Base-by-base conservation (phyloP, 2,113 vertebrate species). In the Mirounga angustirostris region DNA sequence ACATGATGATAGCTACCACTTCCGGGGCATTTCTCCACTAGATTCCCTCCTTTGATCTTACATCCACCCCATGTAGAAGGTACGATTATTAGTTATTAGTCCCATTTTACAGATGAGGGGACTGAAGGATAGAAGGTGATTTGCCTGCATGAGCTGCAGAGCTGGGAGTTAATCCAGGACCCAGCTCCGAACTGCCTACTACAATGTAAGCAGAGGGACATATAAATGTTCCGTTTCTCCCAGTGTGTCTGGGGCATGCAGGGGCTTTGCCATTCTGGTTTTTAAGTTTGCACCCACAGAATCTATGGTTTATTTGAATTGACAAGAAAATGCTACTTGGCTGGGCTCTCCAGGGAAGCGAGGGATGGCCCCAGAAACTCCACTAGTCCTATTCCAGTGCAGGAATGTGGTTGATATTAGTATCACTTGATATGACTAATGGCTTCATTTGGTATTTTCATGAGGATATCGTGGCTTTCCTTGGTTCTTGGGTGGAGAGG, bases 31-130 rank as follows among this genome's bases (percentile, higher is more conserved):
- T 65, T 63, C 91, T 46, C 18, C n/a, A 7, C 4, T 26, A 22
- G 28, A 73, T 46, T 85, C 80, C 80, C 67, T 92, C 43, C 63
- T 92, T 67, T 81, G 24, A 54, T 63, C 30, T 96, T 69, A 52
- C 21, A n/a, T 5, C 36, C 16, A 46, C 30, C 43, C 54, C 11
- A 1, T 2, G 50, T 5, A 82, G 67, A 91, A n/a, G 13, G 33
- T 7, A 7, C 3, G 33, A n/a, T 24, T 61, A 22, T 63, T 79
- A 56, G 30, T 59, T 56, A 46, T 33, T 61, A 36, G 71, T 54
- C 59, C 69, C 24, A 11, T 71, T 86, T 92, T 65, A 71, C 24
- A 73, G 88, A 74, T 86, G 71, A 18, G 15, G 83, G 79, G 40
- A 93, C 65, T 22, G 74, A 83, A 19, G 26, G 63, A 19, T 40